Conservation (phyloP, 2,888 invertebrate species). For the Campoplex capitator region DNA sequence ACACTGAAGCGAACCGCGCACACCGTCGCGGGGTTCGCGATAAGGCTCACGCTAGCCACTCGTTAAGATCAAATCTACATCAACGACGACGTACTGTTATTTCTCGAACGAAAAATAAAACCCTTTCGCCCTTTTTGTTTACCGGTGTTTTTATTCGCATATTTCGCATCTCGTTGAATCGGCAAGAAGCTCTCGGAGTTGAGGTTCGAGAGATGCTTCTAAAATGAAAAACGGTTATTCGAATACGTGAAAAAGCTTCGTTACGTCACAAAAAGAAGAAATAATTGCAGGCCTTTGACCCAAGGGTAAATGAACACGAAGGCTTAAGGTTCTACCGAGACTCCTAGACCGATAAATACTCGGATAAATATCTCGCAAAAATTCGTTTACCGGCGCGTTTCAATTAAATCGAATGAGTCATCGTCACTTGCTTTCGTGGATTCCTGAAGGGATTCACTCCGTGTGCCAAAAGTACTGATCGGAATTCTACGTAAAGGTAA, state of each 20-base stretch:
- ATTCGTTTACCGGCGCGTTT: background rate
- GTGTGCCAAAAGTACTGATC: background rate
- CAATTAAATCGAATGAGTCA: constrained; percentile 13
- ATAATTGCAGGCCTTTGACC: background rate
- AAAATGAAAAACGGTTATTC: background rate
- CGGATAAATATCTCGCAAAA: background rate
- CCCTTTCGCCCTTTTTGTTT: constrained; percentile 45
- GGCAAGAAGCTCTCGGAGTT: background rate
- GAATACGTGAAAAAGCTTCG: background rate
- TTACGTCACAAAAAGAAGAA: background rate
- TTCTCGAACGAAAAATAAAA: constrained; percentile 59
- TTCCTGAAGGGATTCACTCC: background rate
- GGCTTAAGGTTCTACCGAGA: background rate
- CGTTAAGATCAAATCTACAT: constrained; percentile 78
- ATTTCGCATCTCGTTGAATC: background rate
- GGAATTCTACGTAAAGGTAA: background rate
- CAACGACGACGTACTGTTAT: constrained; percentile 56
- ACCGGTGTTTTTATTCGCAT: background rate
- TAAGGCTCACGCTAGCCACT: constrained; percentile 79
- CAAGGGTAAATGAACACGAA: background rate
- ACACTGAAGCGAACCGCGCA: constrained; percentile 36
- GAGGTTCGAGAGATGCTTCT: background rate
- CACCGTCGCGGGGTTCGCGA: constrained; percentile 66
- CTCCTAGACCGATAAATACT: background rate
- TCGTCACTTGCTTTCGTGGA: background rate